phyloP scores from a whole-genome alignment of 1,140 invertebrate species.

The Theocolax elegans region DNA sequence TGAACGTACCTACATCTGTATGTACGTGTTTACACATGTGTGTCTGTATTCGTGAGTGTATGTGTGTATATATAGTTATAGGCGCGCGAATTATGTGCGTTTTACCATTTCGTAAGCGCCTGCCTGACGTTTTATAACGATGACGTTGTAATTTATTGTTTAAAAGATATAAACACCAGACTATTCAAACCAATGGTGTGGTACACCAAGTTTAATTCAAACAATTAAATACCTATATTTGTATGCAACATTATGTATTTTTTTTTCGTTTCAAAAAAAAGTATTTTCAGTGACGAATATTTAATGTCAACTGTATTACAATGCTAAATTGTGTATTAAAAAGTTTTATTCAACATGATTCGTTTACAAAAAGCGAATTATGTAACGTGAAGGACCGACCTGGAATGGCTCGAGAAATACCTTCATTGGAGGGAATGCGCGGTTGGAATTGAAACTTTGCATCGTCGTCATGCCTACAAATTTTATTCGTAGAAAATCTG shows the following conservation, averaged over 20 bases:
- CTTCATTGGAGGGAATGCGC: background rate
- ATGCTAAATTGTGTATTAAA: too few relatives aligned
- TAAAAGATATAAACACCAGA: background rate
- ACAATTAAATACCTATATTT: too few relatives aligned
- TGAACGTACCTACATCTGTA: too few relatives aligned
- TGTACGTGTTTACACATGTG: too few relatives aligned
- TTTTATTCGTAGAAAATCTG: background rate
- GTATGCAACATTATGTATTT: too few relatives aligned
- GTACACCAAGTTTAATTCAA: background rate
- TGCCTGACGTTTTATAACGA: constrained; percentile 16
- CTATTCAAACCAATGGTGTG: background rate
- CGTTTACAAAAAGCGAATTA: too few relatives aligned
- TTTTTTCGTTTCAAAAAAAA: too few relatives aligned
- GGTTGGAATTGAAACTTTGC: constrained; percentile 9
- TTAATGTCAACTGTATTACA: too few relatives aligned
- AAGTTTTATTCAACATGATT: too few relatives aligned
- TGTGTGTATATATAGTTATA: background rate
- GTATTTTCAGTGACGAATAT: too few relatives aligned
- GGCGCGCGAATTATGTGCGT: constrained; percentile 2
- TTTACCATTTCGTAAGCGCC: background rate
- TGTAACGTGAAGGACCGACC: too few relatives aligned
- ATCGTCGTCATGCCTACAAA: background rate
- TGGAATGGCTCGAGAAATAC: background rate
- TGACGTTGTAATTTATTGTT: constrained; percentile 17
- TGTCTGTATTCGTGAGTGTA: too few relatives aligned